Base-by-base conservation (phyloP, 2,888 invertebrate species). In the Podotricha telesiphe region DNA sequence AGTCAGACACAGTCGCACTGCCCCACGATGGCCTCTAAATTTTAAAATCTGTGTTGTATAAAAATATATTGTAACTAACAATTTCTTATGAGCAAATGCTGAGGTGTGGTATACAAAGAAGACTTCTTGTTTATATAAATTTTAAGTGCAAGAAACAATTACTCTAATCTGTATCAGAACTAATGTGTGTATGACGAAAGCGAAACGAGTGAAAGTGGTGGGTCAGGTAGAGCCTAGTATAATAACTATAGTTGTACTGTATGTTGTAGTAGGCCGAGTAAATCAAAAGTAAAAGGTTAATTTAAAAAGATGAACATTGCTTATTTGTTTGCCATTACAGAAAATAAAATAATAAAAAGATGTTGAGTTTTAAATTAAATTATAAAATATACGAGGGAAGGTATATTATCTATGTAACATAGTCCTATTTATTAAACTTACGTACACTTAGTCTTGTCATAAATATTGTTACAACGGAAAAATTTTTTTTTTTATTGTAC, bases 151-250 rank as follows among this genome's bases (percentile, higher is more conserved):
- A 20, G 58, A 45, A 70, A 63, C 67, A 70, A 70, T 63, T 63
- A 55, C 58, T 62, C 28, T 69, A 65, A 71, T 55, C 28, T 66
- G 51, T 20, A 55, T 63, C 63, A 61, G 42, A 58, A 53, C 56
- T 50, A 62, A 64, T 59, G 62, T 48, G 65, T 61, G 62, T 62
- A 63, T 48, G 63, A 69, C 58, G 64, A 72, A 69, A 72, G 71
- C 61, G 69, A 72, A 69, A 67, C 40, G 28, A 53, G 71, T 67
- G 71, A 72, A 72, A 72, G 71, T 67, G 45, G 68, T 45, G 22
- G 48, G 50, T 65, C 65, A 68, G 70, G 68, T 48, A 53, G 17
- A 28, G 7, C n/a, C 28, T 63, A 58, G 22, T 59, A 59, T 17
- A 11, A 42, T 59, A 28, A 6, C 42, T 42, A 53, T 53, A n/a